A percentile compares a stretch with the other conserved stretches of the same genome.
Evolutionary conservation across 2,113 vertebrate genomes (phyloP).

Genomic region (Melanerpes formicivorus): DNA sequence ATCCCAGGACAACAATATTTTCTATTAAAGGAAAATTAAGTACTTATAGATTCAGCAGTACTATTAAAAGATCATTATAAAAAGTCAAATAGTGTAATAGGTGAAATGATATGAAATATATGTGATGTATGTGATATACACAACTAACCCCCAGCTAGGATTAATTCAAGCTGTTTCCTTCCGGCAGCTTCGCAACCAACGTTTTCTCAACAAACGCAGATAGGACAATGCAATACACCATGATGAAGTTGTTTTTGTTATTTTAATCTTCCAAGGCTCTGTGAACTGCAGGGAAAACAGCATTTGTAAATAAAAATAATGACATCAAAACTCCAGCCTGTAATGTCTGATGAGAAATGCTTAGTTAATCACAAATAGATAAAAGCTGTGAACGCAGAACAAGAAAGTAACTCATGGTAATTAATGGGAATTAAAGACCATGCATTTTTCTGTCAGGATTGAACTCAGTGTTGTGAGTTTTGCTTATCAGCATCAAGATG

Average conservation of each 20-base stretch:
- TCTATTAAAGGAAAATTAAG: slow-evolving; percentile 54
- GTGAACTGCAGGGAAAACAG: neutral
- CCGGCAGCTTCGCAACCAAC: neutral
- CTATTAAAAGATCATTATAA: slow-evolving; percentile 23
- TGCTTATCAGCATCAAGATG: neutral
- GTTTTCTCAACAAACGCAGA: neutral
- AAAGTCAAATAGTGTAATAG: neutral
- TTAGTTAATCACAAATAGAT: neutral
- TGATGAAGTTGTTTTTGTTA: slow-evolving; percentile 33
- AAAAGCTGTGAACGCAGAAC: neutral
- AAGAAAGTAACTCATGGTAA: neutral
- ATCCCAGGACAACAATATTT: slow-evolving; percentile 17
- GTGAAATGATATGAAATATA: neutral
- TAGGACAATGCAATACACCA: neutral
- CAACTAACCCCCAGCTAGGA: neutral
- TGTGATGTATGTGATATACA: neutral
- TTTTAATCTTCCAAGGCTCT: slow-evolving; percentile 19
- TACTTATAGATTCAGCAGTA: neutral
- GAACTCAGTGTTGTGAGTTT: neutral
- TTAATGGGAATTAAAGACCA: neutral
- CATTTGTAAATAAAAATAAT: slow-evolving; percentile 21
- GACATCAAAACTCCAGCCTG: neutral
- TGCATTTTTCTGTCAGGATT: neutral
- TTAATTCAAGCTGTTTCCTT: neutral
- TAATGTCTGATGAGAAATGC: neutral